A percentile compares a stretch with the other conserved stretches of the same genome.
These are phyloP conservation scores for Manduca sexta DNA, from an alignment of 1,140 invertebrate genomes.

Conservation along the genomic window DNA sequence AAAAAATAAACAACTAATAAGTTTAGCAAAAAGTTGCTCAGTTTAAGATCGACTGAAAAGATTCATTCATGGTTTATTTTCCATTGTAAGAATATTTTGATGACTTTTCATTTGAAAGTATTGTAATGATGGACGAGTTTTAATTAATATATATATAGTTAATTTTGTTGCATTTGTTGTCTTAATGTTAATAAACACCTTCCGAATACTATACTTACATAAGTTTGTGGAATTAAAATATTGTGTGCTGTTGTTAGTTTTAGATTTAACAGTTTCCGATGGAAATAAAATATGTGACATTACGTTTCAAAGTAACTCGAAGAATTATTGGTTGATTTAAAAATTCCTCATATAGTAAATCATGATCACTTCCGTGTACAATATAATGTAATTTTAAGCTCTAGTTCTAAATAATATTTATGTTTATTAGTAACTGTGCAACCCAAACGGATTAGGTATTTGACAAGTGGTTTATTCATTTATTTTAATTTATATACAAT, in stretches of 20 bases:
- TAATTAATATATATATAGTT: constrained; percentile 10
- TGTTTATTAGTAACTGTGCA: too few species aligned
- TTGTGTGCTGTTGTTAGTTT: constrained; percentile 33
- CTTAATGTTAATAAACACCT: constrained; percentile 11
- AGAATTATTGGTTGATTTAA: too few species aligned
- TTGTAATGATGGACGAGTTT: constrained; percentile 5
- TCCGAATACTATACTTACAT: constrained; percentile 10
- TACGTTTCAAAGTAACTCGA: background rate
- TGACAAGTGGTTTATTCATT: too few species aligned
- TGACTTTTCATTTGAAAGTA: too few species aligned
- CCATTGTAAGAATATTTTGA: too few species aligned
- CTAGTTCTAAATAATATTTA: too few species aligned
- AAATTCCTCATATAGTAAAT: background rate
- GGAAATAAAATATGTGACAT: constrained; percentile 25
- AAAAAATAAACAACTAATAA: too few species aligned
- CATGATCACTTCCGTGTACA: background rate
- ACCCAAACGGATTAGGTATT: too few species aligned
- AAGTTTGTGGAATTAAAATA: constrained; percentile 13
- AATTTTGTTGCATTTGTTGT: constrained; percentile 19
- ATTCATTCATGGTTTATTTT: too few species aligned
- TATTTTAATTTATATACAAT: too few species aligned
- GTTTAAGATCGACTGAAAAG: too few species aligned
- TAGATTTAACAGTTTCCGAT: constrained; percentile 33
- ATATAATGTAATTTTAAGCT: background rate
- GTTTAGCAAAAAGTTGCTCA: too few species aligned